Percentiles rank a stretch among this genome's conserved stretches.
phyloP scores from a whole-genome alignment of 2,113 vertebrate species.

The Marmota monax region DNA sequence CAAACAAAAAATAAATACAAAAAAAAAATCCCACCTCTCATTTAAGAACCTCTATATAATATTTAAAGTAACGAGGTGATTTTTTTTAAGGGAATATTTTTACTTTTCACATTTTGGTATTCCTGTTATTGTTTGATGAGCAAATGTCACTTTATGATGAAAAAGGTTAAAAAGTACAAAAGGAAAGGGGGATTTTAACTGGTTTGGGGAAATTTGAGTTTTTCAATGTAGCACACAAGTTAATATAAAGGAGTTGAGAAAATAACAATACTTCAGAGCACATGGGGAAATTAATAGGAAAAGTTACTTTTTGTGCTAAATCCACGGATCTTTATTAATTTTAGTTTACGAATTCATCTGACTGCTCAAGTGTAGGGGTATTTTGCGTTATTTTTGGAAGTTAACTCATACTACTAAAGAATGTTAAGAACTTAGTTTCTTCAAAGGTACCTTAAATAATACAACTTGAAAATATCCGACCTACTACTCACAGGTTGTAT shows the following conservation, averaged over 20 bases:
- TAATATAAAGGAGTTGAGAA: background rate
- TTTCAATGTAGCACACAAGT: background rate
- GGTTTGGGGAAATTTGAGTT: background rate
- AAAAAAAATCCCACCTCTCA: background rate
- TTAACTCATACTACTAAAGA: background rate
- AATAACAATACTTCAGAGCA: background rate
- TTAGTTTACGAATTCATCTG: background rate
- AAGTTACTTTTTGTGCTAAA: background rate
- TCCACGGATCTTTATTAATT: background rate
- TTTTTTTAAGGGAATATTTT: background rate
- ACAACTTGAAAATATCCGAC: background rate
- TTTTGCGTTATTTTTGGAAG: background rate
- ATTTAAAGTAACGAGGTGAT: background rate
- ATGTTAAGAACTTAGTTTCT: background rate
- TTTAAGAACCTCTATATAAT: background rate
- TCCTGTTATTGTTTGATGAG: background rate
- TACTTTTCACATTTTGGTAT: background rate
- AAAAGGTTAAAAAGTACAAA: background rate
- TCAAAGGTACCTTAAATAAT: background rate
- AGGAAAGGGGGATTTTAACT: background rate
- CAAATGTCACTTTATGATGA: background rate
- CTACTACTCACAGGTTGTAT: background rate
- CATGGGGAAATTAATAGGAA: rapidly evolving
- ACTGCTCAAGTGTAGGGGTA: background rate
- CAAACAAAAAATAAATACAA: background rate